Evolutionary conservation across 2,797 vertebrate species (phyloP), one percentile per base, ranked within the genome.

Genomic region (Tenualosa ilisha): DNA sequence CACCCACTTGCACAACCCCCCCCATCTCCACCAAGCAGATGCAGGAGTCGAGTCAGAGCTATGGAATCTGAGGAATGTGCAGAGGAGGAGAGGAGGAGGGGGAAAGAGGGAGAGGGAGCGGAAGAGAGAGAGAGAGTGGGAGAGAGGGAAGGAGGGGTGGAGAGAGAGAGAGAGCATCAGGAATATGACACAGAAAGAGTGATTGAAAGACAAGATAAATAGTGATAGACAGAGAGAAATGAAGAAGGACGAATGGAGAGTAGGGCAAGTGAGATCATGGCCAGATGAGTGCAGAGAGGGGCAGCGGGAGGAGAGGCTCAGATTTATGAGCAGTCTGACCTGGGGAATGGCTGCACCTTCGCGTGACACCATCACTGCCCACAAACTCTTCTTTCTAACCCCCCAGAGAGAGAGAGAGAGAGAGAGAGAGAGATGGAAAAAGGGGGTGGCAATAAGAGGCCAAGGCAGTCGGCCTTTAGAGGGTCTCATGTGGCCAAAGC

Each of bases 11-110:
- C 31, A 31, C 31, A 31, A 31, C 31, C 83, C 59, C 85, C 56
- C 82, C 75, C 83, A 84, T 88, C 87, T 54, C 82, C 82, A 63
- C 56, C 59, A 81, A 91, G 89, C 92, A 92, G 91, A 93, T 91
- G 90, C 88, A 90, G 84, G 85, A 88, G 86, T 82, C 84, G 87
- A 91, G 92, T 93, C 91, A 93, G 89, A 88, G 83, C 89, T 86
- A 56, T 88, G 92, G 93, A 94, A 96, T 95, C 93, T 90, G n/a
- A 91, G 91, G 92, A 95, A 96, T 95, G 92, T 89, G 87, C 83
- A 85, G 89, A 87, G 86, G 89, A 90, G 90, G 90, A 88, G 37
- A 85, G 83, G 63, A 53, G 50, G 63, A 83, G 83, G 79, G 56
- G 40, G n/a, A 82, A 85, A 81, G 51, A 49, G 82, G 83, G 85